Evolutionary conservation across 2,797 vertebrate genomes (phyloP).

Genomic region (Platalea minor): DNA sequence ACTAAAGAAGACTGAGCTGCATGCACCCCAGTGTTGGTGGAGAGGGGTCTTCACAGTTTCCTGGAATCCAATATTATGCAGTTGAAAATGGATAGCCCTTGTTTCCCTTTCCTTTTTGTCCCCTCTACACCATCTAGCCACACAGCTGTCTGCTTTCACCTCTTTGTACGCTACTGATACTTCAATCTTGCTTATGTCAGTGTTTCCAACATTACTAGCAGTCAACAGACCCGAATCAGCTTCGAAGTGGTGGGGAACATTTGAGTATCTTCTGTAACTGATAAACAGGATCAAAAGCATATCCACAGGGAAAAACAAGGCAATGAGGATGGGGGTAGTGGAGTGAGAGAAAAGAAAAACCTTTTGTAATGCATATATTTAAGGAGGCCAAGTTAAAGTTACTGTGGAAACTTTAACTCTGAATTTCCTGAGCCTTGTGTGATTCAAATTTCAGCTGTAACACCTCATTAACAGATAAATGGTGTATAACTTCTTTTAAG

Average conservation of each 20-base stretch:
- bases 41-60: not conserved
- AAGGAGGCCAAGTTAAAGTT: slow-evolving; percentile 40
- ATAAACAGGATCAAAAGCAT: slow-evolving; percentile 7
- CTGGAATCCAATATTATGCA: not conserved
- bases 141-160: not conserved
- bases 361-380: slow-evolving; percentile 61
- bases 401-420: slow-evolving; percentile 55
- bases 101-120: not conserved
- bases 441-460: slow-evolving; percentile 63
- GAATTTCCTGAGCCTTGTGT: slow-evolving; percentile 70
- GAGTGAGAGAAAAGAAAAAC: not conserved
- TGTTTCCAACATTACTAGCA: not conserved
- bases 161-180: not conserved
- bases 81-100: not conserved
- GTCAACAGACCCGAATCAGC: not conserved
- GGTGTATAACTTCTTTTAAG: not conserved
- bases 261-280: not conserved
- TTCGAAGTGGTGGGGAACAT: not conserved
- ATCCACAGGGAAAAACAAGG: not conserved
- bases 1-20: not conserved
- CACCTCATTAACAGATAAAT: slow-evolving; percentile 50
- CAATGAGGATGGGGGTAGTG: not conserved
- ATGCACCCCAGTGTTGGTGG: not conserved
- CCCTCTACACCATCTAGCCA: not conserved
- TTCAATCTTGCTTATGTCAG: not conserved